Percentiles rank a stretch among this genome's conserved stretches.
These are phyloP conservation scores for Philaenus spumarius DNA, from an alignment of 1,140 invertebrate genomes.

Conservation along the genomic window DNA sequence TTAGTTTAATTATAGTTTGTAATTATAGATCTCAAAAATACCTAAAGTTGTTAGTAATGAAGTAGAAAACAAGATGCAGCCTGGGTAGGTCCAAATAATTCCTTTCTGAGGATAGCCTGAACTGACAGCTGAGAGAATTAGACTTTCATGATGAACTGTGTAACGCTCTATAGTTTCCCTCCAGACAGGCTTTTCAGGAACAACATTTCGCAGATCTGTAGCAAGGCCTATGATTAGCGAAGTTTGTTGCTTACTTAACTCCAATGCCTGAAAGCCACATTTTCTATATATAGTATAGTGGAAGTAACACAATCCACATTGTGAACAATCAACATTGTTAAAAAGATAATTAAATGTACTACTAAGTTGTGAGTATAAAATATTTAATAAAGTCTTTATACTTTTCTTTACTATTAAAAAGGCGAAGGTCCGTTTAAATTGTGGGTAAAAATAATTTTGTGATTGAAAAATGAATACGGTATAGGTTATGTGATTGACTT, in stretches of 20 bases:
- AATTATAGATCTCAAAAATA: no score
- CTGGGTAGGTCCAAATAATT: slow-evolving; percentile 52
- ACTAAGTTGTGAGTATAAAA: no score
- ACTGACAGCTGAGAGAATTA: slow-evolving; percentile 45
- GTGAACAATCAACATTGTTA: no score
- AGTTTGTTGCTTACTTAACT: slow-evolving; percentile 43
- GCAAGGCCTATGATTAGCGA: slow-evolving; percentile 45
- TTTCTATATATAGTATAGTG: no score
- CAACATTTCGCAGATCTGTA: slow-evolving; percentile 44
- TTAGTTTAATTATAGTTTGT: background rate
- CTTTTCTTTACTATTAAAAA: no score
- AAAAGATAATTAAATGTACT: no score
- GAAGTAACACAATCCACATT: no score
- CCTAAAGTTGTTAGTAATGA: slow-evolving; percentile 54
- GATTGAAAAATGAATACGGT: no score
- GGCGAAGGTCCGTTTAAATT: no score
- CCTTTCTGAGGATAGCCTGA: slow-evolving; percentile 49
- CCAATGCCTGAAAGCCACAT: slow-evolving; percentile 26
- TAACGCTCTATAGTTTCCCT: slow-evolving; percentile 45
- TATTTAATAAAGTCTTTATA: no score
- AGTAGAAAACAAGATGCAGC: slow-evolving; percentile 52
- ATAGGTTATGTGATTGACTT: no score
- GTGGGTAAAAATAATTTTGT: no score
- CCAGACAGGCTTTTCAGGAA: slow-evolving; percentile 43
- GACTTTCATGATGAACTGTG: slow-evolving; percentile 45